A percentile compares a stretch with the other conserved stretches of the same genome.
Evolutionary conservation across 2,888 invertebrate genomes (phyloP).

Genomic region (Lasioglossum lativentre): DNA sequence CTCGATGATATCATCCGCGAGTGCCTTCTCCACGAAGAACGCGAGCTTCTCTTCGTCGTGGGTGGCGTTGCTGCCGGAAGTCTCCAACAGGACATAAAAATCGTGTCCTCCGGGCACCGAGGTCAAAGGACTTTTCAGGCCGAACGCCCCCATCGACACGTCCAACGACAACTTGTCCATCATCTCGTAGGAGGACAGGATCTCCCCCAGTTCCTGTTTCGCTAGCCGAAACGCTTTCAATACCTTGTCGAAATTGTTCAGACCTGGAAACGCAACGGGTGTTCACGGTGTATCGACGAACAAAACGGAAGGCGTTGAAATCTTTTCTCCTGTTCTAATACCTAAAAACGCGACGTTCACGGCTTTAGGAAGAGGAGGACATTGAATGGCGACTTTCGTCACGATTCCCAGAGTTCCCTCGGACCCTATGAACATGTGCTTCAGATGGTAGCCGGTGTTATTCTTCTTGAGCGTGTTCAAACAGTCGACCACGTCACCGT

Average conservation of each 20-base stretch:
- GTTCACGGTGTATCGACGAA: not conserved
- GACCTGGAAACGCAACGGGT: conserved; percentile 85
- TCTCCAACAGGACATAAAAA: conserved; percentile 95
- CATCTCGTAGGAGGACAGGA: conserved; percentile 98
- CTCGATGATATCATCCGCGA: conserved; percentile 89
- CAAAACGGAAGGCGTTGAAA: not conserved
- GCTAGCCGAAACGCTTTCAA: conserved; percentile 91
- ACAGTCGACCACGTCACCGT: conserved; percentile 94
- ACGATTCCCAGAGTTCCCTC: conserved; percentile 98
- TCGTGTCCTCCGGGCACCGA: conserved; percentile 86
- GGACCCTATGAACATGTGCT: conserved; percentile 98
- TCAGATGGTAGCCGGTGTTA: conserved; percentile 98
- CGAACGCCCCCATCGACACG: conserved; percentile 88
- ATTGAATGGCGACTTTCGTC: conserved; percentile 96
- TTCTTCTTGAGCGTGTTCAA: conserved; percentile 96
- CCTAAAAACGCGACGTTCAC: conserved; percentile 96
- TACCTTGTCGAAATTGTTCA: conserved; percentile 92
- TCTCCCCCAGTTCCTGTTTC: conserved; percentile 92
- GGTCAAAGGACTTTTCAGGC: conserved; percentile 85
- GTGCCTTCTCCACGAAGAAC: conserved; percentile 90
- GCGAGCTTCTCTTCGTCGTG: conserved; percentile 96
- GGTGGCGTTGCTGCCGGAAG: conserved; percentile 92
- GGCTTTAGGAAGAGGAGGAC: conserved; percentile 93
- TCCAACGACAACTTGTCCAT: conserved; percentile 92
- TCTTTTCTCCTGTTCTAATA: conserved; percentile 78